These are phyloP conservation scores for Pantherophis alleghaniensis DNA, from an alignment of 2,797 vertebrate species.

Conservation along the genomic window DNA sequence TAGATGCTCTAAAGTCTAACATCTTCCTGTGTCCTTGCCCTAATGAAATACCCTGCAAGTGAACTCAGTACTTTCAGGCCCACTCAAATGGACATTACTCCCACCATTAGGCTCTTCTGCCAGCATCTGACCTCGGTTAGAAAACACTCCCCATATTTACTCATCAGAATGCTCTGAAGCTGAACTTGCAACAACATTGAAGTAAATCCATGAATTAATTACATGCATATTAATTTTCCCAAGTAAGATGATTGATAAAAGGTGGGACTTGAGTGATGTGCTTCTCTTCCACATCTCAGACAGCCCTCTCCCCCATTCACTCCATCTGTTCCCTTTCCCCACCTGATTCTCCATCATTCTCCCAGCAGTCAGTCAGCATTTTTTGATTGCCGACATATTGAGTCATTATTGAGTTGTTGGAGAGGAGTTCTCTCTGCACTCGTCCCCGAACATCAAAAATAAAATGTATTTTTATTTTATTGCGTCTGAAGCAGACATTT, in stretches of 20 bases:
- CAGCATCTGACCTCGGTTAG: constrained; percentile 80
- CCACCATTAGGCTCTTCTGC: constrained; percentile 81
- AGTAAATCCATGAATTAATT: neutral
- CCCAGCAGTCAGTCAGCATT: neutral
- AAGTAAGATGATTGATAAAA: neutral
- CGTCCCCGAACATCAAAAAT: neutral
- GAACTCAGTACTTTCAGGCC: constrained; percentile 88
- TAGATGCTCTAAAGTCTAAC: constrained; percentile 71
- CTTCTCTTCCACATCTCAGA: neutral
- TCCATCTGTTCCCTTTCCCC: neutral
- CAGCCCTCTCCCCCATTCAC: neutral
- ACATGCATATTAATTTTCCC: neutral
- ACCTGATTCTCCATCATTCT: neutral
- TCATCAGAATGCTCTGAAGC: constrained; percentile 84
- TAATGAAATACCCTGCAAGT: constrained; percentile 84
- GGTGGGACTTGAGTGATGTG: neutral
- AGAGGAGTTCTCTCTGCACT: neutral
- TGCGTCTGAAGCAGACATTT: neutral
- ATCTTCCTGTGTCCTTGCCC: constrained; percentile 82
- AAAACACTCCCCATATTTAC: constrained; percentile 85
- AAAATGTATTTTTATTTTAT: neutral
- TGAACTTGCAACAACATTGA: constrained; percentile 67
- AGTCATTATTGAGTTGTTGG: neutral
- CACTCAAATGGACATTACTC: constrained; percentile 77
- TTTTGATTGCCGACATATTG: neutral